Evolutionary conservation across 2,113 vertebrate genomes (phyloP).

Genomic region (Plecturocebus donacophilus): DNA sequence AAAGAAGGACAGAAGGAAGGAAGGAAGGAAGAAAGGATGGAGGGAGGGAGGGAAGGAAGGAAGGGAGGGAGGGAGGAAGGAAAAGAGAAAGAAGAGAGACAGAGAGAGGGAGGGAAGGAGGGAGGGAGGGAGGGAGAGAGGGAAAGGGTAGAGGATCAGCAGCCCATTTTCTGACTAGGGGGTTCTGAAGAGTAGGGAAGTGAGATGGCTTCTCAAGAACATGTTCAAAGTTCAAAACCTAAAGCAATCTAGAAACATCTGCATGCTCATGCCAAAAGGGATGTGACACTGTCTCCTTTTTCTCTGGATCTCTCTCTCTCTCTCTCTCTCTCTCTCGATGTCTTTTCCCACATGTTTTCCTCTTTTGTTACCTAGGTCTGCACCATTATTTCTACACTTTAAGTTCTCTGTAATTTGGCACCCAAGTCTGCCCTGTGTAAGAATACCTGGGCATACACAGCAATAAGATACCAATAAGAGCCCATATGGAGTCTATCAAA

Average conservation of each 20-base stretch:
- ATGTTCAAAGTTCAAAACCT: conserved; percentile 19
- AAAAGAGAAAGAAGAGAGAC: too few relatives aligned
- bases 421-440: background rate
- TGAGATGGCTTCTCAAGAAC: background rate
- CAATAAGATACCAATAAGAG: background rate
- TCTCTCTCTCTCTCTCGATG: conserved; percentile 20
- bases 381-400: conserved; percentile 40
- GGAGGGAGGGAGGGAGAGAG: too few relatives aligned
- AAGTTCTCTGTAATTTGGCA: conserved; percentile 42
- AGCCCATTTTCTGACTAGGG: background rate
- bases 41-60: too few relatives aligned
- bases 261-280: conserved; percentile 23
- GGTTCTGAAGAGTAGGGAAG: background rate
- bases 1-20: too few relatives aligned
- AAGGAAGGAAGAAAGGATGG: rapidly evolving
- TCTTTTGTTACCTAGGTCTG: conserved; percentile 21
- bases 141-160: too few relatives aligned
- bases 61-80: too few relatives aligned
- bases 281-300: background rate
- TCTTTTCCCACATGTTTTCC: background rate
- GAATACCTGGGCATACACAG: conserved; percentile 45
- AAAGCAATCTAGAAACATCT: conserved; percentile 5
- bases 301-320: conserved; percentile 27
- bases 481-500: background rate
- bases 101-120: too few relatives aligned